phyloP scores from a whole-genome alignment of 2,113 vertebrate genomes.

The Plotosus lineatus region DNA sequence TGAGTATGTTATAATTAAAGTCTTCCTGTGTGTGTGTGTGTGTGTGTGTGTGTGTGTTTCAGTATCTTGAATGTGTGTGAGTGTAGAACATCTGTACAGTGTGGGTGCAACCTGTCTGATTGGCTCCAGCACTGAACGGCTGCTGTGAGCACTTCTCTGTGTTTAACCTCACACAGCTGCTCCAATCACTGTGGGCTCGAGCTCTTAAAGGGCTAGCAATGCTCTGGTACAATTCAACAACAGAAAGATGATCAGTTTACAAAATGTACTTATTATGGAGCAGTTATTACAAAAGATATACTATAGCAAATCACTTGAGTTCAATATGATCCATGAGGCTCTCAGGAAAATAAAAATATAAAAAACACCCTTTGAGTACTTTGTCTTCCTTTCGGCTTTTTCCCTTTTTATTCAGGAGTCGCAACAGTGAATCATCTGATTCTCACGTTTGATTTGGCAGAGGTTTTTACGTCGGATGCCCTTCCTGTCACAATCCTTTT shows the following conservation, averaged over 20 bases:
- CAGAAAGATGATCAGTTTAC: neutral
- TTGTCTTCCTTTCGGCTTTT: neutral
- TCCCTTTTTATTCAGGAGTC: too few species aligned
- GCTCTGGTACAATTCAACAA: neutral
- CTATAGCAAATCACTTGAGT: neutral
- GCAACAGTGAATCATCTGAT: too few species aligned
- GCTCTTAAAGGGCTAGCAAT: constrained; percentile 73
- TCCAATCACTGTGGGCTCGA: constrained; percentile 59
- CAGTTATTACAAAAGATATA: neutral
- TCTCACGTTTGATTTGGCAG: too few species aligned
- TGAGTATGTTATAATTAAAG: neutral
- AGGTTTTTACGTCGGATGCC: too few species aligned
- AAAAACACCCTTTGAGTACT: neutral
- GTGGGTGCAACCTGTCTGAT: constrained; percentile 53
- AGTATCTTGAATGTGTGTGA: constrained; percentile 4
- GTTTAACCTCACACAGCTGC: constrained; percentile 47
- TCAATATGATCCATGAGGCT: neutral
- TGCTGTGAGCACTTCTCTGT: constrained; percentile 43
- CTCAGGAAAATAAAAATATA: neutral
- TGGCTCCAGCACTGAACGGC: constrained; percentile 53
- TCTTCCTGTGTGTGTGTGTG: neutral
- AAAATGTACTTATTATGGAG: neutral
- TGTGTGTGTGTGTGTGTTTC: constrained; percentile 4
- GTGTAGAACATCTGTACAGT: constrained; percentile 26
- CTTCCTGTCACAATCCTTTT: too few species aligned